phyloP scores from a whole-genome alignment of 2,888 invertebrate species.

The Lepetodrilus schrolli region DNA sequence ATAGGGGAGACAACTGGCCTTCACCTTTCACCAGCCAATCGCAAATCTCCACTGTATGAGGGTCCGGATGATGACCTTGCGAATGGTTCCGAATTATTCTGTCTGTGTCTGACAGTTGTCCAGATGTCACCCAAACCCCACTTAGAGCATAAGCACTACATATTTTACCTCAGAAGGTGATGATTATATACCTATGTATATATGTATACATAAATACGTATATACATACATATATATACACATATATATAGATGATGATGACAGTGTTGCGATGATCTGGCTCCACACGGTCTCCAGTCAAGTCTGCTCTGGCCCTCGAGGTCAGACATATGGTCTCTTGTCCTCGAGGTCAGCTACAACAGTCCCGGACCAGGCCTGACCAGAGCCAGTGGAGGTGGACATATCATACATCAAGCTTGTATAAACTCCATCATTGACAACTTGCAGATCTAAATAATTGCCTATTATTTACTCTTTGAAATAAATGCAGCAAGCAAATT shows the following conservation, averaged over 20 bases:
- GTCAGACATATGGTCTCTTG: no score
- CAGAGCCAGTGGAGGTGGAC: no score
- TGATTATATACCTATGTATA: neutral
- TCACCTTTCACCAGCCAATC: neutral
- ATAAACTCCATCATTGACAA: slow-evolving; percentile 17
- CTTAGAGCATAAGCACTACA: slow-evolving; percentile 20
- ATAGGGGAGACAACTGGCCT: neutral
- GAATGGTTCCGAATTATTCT: slow-evolving; percentile 7
- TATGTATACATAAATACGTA: no score
- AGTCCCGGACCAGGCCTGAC: no score
- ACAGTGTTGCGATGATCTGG: no score
- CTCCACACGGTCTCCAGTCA: no score
- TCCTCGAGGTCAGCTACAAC: no score
- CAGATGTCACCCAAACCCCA: slow-evolving; percentile 1
- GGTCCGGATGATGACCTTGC: neutral
- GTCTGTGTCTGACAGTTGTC: slow-evolving; percentile 9
- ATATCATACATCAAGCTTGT: slow-evolving; percentile 14
- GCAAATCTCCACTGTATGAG: neutral
- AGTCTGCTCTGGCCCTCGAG: no score
- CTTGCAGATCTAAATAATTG: slow-evolving; percentile 32
- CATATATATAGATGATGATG: neutral
- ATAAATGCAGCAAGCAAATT: slow-evolving; percentile 34
- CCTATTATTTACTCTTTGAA: slow-evolving; percentile 34
- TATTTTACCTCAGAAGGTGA: slow-evolving; percentile 19
- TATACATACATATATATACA: no score